Evolutionary conservation across 2,113 vertebrate genomes (phyloP), one percentile per base, ranked within the genome.

Genomic region (Ciconia maguari): DNA sequence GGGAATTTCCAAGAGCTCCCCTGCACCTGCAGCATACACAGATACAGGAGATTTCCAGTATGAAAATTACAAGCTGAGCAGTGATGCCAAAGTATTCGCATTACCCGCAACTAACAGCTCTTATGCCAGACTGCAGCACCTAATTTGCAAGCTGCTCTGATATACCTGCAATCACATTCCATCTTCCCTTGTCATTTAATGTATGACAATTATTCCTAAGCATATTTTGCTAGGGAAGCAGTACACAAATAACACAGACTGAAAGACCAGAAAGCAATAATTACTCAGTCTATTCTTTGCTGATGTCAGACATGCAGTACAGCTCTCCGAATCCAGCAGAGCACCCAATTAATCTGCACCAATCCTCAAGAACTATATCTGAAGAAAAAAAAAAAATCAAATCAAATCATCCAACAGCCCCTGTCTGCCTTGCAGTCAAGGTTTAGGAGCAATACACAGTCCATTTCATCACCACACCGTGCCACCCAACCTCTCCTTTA

Each of bases 111-210:
- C 69, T 92, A 78, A 34, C 74, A 69, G 91, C 91, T 93, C 82
- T 66, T 29, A 27, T n/a, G 65, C 65, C 96, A 93, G 55, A 78
- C 95, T 97, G 95, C 95, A 96, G 96, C 93, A 78, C 10, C 93
- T 93, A 32, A 94, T 95, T 90, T 96, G 89, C 95, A 94, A 91
- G 78, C 93, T 80, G 91, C 75, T 90, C 82, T 24, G 54, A 83
- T 78, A 83, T 8, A 88, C 58, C 94, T 91, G 94, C 94, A 91
- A 94, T 65, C 87, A 83, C 82, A 83, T 60, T 93, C 69, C 84
- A 71, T 86, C 78, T 93, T 78, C 48, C 76, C 60, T 58, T 91
- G 62, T 60, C 91, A 29, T 77, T 74, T 84, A 60, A 70, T 15
- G 24, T 48, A 70, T 26, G 38, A 68, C 64, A 88, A 74, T 80